Conservation (phyloP, 2,888 invertebrate species). For the Blastobasis lacticolella region DNA sequence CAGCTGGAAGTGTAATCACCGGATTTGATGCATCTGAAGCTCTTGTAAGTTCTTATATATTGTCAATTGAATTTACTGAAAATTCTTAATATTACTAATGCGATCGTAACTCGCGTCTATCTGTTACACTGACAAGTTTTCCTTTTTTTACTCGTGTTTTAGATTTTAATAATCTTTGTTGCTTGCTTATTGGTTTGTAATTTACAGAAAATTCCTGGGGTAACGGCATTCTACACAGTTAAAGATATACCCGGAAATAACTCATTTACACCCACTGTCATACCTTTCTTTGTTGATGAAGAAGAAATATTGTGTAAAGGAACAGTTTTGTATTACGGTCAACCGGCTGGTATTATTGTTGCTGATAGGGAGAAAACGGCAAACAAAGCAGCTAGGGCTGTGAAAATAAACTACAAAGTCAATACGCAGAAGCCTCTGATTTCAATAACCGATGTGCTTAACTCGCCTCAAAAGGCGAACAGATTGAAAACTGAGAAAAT, state of each 20-base stretch:
- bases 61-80: conserved; percentile 33
- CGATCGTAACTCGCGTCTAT: no score
- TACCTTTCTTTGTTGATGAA: conserved; percentile 7
- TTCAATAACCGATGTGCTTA: conserved; percentile 41
- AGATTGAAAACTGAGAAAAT: conserved; percentile 23
- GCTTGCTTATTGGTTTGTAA: no score
- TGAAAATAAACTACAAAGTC: conserved; percentile 61
- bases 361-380: conserved; percentile 74
- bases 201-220: conserved; percentile 70
- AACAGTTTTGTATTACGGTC: conserved; percentile 72
- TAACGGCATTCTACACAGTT: conserved; percentile 72
- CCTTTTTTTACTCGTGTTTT: no score
- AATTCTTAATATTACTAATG: conserved; percentile 68
- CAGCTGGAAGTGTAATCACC: conserved; percentile 34
- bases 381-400: conserved; percentile 64
- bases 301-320: conserved; percentile 61
- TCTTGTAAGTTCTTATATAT: conserved; percentile 7
- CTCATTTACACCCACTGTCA: conserved; percentile 16
- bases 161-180: no score
- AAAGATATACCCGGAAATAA: conserved; percentile 77
- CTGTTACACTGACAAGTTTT: no score
- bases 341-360: conserved; percentile 80
- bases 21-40: conserved; percentile 69
- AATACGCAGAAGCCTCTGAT: conserved; percentile 35
- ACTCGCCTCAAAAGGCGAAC: conserved; percentile 25